A percentile compares a stretch with the other conserved stretches of the same genome.
Evolutionary conservation across 2,888 invertebrate genomes (phyloP).

Genomic region (Caenorhabditis virilis): DNA sequence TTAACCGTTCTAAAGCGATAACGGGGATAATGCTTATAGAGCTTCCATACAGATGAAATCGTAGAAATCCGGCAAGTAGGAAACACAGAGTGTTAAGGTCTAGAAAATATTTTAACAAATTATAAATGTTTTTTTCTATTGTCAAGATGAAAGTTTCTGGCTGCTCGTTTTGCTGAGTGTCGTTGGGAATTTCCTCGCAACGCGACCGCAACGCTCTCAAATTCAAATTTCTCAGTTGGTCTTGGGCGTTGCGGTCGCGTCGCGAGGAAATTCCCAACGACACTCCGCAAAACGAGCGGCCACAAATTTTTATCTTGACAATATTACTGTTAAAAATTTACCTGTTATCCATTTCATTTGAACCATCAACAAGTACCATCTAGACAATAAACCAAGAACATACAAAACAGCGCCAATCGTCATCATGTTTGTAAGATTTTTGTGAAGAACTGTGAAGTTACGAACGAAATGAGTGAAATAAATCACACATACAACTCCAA

Average conservation of each 20-base stretch:
- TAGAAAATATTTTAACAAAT: no score
- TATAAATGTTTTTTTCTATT: no score
- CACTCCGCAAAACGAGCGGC: no score
- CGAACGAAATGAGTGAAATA: slow-evolving; percentile 24
- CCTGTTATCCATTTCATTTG: slow-evolving; percentile 21
- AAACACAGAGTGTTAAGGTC: slow-evolving; percentile 19
- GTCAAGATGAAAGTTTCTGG: no score
- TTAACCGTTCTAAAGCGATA: slow-evolving; percentile 25
- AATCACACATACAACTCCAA: slow-evolving; percentile 16
- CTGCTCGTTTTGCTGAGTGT: no score
- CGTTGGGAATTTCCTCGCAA: no score
- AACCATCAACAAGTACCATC: slow-evolving; percentile 23
- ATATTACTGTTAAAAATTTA: no score
- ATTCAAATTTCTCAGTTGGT: no score
- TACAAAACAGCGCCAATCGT: slow-evolving; percentile 5
- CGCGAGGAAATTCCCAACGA: no score
- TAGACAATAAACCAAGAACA: slow-evolving; percentile 8
- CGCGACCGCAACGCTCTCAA: no score
- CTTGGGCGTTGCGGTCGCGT: no score
- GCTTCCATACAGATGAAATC: slow-evolving; percentile 23
- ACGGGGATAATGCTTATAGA: slow-evolving; percentile 11
- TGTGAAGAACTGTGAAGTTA: slow-evolving; percentile 13
- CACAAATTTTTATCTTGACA: no score
- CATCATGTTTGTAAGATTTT: slow-evolving; percentile 17
- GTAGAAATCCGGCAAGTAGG: slow-evolving; percentile 15